These are phyloP conservation scores for Actenoides lindsayi DNA, from an alignment of 2,113 vertebrate genomes.

Conservation along the genomic window DNA sequence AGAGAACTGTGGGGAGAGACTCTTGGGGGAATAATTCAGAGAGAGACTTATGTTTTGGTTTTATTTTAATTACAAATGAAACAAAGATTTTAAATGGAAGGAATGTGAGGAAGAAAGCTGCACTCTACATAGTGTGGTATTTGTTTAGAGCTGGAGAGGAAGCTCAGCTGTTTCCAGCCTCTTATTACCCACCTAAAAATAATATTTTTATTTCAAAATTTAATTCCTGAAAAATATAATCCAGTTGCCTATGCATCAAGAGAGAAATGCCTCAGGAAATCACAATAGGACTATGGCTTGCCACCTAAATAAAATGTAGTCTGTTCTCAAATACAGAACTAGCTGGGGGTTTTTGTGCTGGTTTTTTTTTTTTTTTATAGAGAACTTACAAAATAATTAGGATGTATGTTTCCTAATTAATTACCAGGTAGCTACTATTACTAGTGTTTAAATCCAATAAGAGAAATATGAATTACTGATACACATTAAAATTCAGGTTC, in stretches of 20 bases:
- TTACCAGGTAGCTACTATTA: background rate
- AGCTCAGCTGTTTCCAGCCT: background rate
- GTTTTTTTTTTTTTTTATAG: background rate
- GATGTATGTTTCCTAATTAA: background rate
- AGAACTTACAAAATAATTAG: background rate
- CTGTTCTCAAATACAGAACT: background rate
- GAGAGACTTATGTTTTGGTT: background rate
- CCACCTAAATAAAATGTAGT: background rate
- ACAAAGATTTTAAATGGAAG: background rate
- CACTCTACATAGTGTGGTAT: background rate
- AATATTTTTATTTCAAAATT: background rate
- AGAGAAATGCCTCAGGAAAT: background rate
- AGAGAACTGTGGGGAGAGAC: background rate
- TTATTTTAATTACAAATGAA: background rate
- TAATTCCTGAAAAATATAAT: background rate
- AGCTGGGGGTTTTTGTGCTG: background rate
- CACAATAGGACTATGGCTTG: background rate
- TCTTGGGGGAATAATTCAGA: background rate
- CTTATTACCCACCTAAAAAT: background rate
- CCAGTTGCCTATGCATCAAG: background rate
- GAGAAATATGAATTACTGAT: background rate
- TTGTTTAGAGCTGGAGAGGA: background rate
- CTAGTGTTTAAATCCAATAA: background rate
- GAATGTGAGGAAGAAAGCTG: background rate
- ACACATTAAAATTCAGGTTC: background rate